A percentile compares a stretch with the other conserved stretches of the same genome.
phyloP scores from a whole-genome alignment of 2,797 vertebrate genomes.

The Lutjanus campechanus region DNA sequence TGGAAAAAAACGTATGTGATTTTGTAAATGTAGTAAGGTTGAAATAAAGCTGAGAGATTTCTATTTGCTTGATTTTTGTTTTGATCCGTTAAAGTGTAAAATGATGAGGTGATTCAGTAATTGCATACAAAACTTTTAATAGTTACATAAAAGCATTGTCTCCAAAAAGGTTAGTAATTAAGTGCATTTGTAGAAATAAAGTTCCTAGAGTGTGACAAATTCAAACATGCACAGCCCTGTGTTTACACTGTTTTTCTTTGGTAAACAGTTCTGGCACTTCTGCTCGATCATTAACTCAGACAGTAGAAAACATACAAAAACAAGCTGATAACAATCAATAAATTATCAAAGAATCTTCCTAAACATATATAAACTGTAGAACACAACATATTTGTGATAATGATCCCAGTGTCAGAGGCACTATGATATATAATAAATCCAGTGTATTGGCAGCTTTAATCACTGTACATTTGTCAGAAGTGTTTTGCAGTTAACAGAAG shows the following conservation, averaged over 20 bases:
- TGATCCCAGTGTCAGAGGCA: constrained; percentile 1
- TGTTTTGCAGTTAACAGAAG: constrained; percentile 3
- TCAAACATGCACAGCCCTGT: background rate
- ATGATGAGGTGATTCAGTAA: background rate
- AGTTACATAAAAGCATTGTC: constrained; percentile 26
- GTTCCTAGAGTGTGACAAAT: constrained; percentile 5
- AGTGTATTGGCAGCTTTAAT: constrained; percentile 18
- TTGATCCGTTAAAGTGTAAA: background rate
- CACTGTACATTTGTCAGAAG: background rate
- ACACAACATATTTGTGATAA: background rate
- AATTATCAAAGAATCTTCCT: constrained; percentile 6
- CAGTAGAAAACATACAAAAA: background rate
- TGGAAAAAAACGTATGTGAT: constrained; percentile 13
- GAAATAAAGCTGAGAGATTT: constrained; percentile 29
- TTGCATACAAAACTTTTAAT: constrained; percentile 63
- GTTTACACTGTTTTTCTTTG: background rate
- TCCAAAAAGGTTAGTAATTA: constrained; percentile 39
- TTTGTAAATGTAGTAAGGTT: constrained; percentile 1
- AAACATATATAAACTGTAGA: constrained; percentile 1
- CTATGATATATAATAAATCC: constrained; percentile 11
- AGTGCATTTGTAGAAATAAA: constrained; percentile 30
- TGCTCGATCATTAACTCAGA: background rate
- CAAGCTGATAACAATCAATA: constrained; percentile 1
- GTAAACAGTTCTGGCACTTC: constrained; percentile 16
- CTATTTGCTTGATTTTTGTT: background rate